A percentile compares a stretch with the other conserved stretches of the same genome.
Conservation (phyloP, 2,888 invertebrate species). For the Andrena fulva region DNA sequence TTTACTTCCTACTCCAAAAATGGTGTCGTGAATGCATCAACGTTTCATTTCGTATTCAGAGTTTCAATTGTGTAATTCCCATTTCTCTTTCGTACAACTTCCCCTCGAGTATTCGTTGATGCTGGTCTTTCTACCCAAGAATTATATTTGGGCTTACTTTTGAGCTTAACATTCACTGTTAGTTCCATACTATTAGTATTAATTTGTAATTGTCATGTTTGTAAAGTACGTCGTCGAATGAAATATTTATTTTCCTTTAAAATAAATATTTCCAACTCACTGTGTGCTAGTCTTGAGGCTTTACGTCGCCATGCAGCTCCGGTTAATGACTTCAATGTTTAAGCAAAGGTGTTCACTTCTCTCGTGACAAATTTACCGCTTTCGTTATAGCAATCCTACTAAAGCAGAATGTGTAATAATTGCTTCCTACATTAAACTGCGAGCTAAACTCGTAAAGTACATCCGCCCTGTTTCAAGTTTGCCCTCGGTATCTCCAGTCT, state of each 20-base stretch:
- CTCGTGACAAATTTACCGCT: conserved; percentile 1
- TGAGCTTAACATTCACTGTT: no score
- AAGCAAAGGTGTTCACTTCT: background rate
- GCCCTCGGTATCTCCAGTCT: conserved; percentile 24
- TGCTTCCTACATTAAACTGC: conserved; percentile 8
- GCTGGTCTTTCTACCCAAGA: no score
- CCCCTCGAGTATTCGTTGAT: no score
- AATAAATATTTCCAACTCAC: no score
- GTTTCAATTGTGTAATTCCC: background rate
- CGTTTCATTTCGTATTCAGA: background rate
- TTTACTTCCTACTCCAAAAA: background rate
- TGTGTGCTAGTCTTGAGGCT: background rate
- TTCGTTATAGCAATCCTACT: background rate
- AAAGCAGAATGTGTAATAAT: conserved; percentile 10
- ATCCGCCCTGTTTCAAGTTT: conserved; percentile 45
- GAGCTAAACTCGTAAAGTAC: conserved; percentile 51
- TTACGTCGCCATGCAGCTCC: background rate
- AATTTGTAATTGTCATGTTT: no score
- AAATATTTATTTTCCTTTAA: no score
- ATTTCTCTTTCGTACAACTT: conserved; percentile 4
- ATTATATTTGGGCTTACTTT: no score
- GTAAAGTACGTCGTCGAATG: no score
- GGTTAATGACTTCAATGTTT: conserved; percentile 4
- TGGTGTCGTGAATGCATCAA: background rate
- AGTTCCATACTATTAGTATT: no score